Evolutionary conservation across 1,140 invertebrate genomes (phyloP), one percentile per base, ranked within the genome.

Genomic region (Ips nitidus): DNA sequence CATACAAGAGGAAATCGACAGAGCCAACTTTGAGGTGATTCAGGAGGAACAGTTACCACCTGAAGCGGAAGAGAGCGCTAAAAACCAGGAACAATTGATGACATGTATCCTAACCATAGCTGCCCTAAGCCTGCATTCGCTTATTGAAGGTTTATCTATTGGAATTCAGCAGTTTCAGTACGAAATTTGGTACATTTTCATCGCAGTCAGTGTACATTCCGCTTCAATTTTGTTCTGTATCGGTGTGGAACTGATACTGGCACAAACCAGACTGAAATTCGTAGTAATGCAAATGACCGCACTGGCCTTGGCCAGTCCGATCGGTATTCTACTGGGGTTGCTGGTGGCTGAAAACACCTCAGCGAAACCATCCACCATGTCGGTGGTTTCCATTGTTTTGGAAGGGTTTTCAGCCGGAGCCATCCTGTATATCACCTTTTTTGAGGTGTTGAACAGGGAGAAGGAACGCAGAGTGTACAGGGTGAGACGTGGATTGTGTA

Each of bases 61-160:
- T 0, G 63, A 61, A 53, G 69, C 63, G 2, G 53, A 72, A 50
- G 65, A 69, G 41, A 64, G 60, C 52, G 57, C 66, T 3, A 77
- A 77, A 57, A 71, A 73, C 22, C 73, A 76, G 41, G 77, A 80
- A 63, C 78, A 80, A 58, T 65, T 87, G 0, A 79, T 90, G 61
- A 78, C 88, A 57, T 86, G 88, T 39, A 73, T 89, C 38, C 72
- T 92, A 37, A 87, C 91, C 2, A 86, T 93, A n/a, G 76, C 91
- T 22, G 91, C 92, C 0, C 79, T 94, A 2, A 91, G 90, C 0
- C 88, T 93, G 70, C 92, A 94, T 76, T 89, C 90, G 0, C 84
- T 94, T 22, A 91, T 94, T 76, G 92, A 94, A 81, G 92, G 92
- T 1, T 80, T 94, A 58, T 90, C 92, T 0, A 89, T 94, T 22